Evolutionary conservation across 2,888 invertebrate genomes (phyloP).

Genomic region (Glaucopsyche alexis): DNA sequence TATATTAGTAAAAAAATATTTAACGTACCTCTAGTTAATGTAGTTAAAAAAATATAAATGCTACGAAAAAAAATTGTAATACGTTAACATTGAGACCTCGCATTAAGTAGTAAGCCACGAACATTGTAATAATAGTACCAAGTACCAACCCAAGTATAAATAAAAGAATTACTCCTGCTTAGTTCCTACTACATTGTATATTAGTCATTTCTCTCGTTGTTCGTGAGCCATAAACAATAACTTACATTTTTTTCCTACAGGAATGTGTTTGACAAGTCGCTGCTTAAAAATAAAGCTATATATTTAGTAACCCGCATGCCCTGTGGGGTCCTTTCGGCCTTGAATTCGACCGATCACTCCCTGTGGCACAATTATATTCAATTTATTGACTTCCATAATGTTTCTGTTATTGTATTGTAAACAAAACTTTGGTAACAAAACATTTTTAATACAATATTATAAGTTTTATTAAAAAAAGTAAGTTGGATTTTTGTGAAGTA

Average conservation of each 20-base stretch:
- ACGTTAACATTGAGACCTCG: no score
- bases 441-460: no score
- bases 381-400: conserved; percentile 34
- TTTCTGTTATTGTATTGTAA: conserved; percentile 17
- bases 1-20: no score
- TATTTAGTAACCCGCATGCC: conserved; percentile 23
- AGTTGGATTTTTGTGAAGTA: no score
- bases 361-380: conserved; percentile 40
- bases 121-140: neutral
- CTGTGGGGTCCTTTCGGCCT: conserved; percentile 33
- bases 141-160: neutral
- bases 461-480: no score
- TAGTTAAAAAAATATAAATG: no score
- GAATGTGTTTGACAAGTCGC: conserved; percentile 13
- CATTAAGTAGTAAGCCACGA: neutral
- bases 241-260: neutral
- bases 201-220: conserved; percentile 36
- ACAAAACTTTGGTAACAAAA: no score
- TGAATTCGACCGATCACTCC: conserved; percentile 39
- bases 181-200: neutral
- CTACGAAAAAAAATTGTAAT: no score
- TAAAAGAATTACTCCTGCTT: neutral
- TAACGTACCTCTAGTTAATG: no score
- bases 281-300: conserved; percentile 17
- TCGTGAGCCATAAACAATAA: neutral